These are phyloP conservation scores for Hydrophis major DNA, from an alignment of 2,797 vertebrate genomes.

Conservation along the genomic window DNA sequence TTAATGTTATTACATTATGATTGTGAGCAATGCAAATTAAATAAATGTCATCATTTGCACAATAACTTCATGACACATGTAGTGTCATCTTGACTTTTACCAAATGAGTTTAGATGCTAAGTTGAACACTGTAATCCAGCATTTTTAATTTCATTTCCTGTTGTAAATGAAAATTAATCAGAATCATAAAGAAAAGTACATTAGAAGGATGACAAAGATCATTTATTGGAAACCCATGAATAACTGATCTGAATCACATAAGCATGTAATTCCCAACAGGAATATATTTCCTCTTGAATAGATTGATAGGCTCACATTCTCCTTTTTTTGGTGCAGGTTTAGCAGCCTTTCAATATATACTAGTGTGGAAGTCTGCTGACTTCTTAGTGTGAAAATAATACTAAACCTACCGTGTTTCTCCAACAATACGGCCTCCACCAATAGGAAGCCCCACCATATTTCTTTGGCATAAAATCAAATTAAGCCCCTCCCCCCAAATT, in stretches of 20 bases:
- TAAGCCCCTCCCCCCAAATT: too few species aligned
- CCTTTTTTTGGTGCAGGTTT: background rate
- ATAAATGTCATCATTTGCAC: background rate
- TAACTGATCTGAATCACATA: background rate
- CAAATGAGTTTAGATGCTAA: background rate
- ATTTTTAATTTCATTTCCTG: background rate
- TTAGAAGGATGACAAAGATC: background rate
- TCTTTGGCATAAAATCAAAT: too few species aligned
- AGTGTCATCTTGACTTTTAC: background rate
- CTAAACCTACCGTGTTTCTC: background rate
- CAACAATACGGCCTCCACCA: too few species aligned
- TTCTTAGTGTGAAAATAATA: background rate
- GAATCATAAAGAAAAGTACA: background rate
- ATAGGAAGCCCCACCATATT: too few species aligned
- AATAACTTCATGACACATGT: background rate
- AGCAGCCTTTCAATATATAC: background rate
- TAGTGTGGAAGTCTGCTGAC: background rate
- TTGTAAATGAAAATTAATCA: background rate
- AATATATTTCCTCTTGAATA: background rate
- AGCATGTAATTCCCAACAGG: background rate
- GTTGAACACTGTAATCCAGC: background rate
- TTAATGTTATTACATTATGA: background rate
- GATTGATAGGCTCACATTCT: background rate
- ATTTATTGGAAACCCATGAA: background rate
- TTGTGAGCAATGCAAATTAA: background rate